Evolutionary conservation across 2,888 invertebrate species (phyloP), one percentile per base, ranked within the genome.

Genomic region (Psylliodes chrysocephalus): DNA sequence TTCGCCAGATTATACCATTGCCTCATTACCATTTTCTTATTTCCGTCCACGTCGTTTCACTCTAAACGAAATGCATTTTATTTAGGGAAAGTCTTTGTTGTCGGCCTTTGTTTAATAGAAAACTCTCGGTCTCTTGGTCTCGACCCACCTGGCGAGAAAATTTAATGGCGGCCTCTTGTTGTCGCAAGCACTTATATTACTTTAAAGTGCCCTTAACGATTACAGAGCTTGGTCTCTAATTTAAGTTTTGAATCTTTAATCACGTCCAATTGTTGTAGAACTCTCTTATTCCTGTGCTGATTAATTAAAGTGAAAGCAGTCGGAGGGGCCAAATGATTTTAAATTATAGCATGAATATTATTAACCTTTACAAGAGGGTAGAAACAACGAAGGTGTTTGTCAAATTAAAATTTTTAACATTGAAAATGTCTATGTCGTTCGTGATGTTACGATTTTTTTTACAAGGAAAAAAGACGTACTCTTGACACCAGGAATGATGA

Each of bases 191-290:
- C 57, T 57, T 57, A 47, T 47, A 35, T 35, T 47, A 47, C 57
- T 57, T 47, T 57, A 35, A 57, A 57, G 47, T 57, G 46, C 22
- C 56, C 30, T 56, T 52, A 30, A 7, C 46, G 47, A 47, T 57
- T 47, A n/a, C 57, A 15, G 14, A 30, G n/a, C 10, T 40, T 46
- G 56, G 33, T 47, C 28, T 57, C 47, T 57, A 57, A 57, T 57
- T 57, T 57, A 47, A 57, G 57, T 57, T 57, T 57, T 57, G 47
- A 57, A 47, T 57, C 33, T 57, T 47, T 47, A 47, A 57, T 47
- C 46, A 33, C 46, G 14, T 46, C 54, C 54, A 35, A 22, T 33
- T 56, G 10, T 46, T 46, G n/a, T 22, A 46, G 12, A n/a, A 46
- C 12, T 7, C 46, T 7, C 46, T 25, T 25, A 12, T 46, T 46